Evolutionary conservation across 1,140 invertebrate species (phyloP), one percentile per base, ranked within the genome.

Genomic region (Drosophila orena): DNA sequence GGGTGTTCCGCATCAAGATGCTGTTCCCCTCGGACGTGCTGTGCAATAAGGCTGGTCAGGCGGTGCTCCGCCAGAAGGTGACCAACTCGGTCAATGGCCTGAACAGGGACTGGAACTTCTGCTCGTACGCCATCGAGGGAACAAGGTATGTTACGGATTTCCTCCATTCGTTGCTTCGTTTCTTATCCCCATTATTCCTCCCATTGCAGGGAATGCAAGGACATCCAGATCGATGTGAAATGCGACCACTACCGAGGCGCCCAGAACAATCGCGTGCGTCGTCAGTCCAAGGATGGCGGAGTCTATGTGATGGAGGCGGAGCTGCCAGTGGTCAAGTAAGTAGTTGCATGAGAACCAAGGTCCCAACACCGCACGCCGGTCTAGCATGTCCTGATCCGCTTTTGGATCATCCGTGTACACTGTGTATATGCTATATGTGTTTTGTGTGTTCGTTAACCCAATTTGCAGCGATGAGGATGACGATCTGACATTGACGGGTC

Each of bases 21-120:
- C 94, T 97, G 55, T 98, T 98, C 96, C 97, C 97, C 57, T 97
- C 97, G 64, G 97, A 97, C 6, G 97, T 98, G 1, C 94, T 98
- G 2, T 98, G 98, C 91, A 98, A 98, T 80, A 97, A 98, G 92
- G 97, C 97, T 35, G 98, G 97, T 4, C 97, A 98, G 77, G 97
- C 96, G 53, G 97, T 98, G 2, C 93, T 98, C 0, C 95, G 97
- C 65, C 96, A 98, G 79, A 97, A 96, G 91, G 97, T 98, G 2
- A 94, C 96, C 73, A 95, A 96, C 78, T 97, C 97, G 15, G 96
- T 98, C 22, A 97, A 98, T 76, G 95, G 97, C 38, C 93, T 98
- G 15, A 98, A 98, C 84, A 94, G 97, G 78, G 96, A 98, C 74
- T 98, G 97, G 97, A 97, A 97, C 93, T 97, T 98, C 95, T 98